Percentiles rank a stretch among this genome's conserved stretches.
phyloP scores from a whole-genome alignment of 2,797 vertebrate genomes.

The Stomatorhinus walkeri region DNA sequence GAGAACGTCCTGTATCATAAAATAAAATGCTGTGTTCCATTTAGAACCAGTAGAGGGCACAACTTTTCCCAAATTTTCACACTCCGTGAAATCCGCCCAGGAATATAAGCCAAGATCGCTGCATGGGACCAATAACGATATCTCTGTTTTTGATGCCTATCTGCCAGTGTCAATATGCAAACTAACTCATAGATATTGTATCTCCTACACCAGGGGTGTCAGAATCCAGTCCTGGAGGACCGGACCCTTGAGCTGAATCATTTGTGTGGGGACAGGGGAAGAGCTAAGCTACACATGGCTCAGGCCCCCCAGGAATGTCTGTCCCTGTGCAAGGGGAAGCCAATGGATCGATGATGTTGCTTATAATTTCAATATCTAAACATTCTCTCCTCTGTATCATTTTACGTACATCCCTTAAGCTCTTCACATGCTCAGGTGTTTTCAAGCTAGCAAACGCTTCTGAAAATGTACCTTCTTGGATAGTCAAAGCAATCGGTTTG shows the following conservation, averaged over 20 bases:
- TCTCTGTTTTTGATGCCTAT: background rate
- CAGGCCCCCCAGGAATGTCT: no score
- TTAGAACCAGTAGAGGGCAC: background rate
- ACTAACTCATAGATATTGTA: background rate
- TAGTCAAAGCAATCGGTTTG: conserved; percentile 59
- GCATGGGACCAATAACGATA: background rate
- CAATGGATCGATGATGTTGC: background rate
- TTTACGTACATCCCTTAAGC: background rate
- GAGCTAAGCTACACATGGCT: no score
- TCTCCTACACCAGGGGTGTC: background rate
- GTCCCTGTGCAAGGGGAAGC: background rate
- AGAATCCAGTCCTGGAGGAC: no score
- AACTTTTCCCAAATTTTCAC: background rate
- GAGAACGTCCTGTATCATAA: background rate
- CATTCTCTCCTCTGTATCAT: background rate
- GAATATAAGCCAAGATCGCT: background rate
- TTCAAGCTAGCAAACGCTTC: background rate
- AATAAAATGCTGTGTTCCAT: background rate
- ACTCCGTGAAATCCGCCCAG: background rate
- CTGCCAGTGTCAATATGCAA: background rate
- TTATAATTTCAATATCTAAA: background rate
- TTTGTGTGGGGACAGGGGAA: no score
- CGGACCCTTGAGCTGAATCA: no score
- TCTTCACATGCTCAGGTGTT: background rate
- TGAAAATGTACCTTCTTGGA: conserved; percentile 63